These are phyloP conservation scores for Gordius sp. DNA, from an alignment of 2,888 invertebrate species.

Conservation along the genomic window DNA sequence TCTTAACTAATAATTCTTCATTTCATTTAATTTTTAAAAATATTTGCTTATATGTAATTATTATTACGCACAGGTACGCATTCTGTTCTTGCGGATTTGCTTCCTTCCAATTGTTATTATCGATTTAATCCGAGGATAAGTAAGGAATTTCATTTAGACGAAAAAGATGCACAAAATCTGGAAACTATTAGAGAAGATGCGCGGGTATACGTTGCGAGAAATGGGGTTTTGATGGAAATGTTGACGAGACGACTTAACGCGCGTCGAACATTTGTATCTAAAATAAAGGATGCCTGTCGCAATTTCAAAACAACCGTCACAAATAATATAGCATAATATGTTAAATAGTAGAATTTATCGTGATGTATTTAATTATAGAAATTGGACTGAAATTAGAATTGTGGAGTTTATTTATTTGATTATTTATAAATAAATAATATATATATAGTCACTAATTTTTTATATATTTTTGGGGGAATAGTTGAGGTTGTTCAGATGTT, in stretches of 20 bases:
- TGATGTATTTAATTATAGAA: too few relatives aligned
- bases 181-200: constrained; percentile 46
- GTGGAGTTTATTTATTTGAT: too few relatives aligned
- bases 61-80: constrained; percentile 29
- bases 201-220: constrained; percentile 19
- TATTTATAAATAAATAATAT: too few relatives aligned
- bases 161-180: constrained; percentile 45
- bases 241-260: not conserved
- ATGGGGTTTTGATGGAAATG: not conserved
- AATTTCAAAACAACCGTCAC: not conserved
- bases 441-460: too few relatives aligned
- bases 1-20: constrained; percentile 18
- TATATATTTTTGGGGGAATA: too few relatives aligned
- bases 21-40: constrained; percentile 16
- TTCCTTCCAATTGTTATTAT: constrained; percentile 41
- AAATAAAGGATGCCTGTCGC: not conserved
- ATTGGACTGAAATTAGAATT: too few relatives aligned
- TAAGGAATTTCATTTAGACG: constrained; percentile 50
- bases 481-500: too few relatives aligned
- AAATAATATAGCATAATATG: too few relatives aligned
- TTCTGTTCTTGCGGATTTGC: constrained; percentile 44
- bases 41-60: constrained; percentile 12
- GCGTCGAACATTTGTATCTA: not conserved
- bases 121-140: constrained; percentile 64
- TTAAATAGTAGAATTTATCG: too few relatives aligned